Evolutionary conservation across 2,113 vertebrate genomes (phyloP).

Genomic region (Syrmaticus mikado): DNA sequence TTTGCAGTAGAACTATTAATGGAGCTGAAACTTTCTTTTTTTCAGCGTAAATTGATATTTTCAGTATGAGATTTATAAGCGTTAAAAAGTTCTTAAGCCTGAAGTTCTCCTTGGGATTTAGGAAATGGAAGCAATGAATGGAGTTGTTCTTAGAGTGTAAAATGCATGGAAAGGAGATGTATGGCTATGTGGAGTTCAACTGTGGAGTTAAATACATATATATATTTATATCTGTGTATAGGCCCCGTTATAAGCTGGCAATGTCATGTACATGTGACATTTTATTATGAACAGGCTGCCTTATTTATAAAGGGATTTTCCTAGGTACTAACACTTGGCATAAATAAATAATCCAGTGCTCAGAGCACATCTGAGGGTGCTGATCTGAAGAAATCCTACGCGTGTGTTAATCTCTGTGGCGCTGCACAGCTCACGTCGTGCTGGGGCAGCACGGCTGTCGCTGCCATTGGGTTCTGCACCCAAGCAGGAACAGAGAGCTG

Average conservation of each 20-base stretch:
- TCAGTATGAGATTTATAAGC: background rate
- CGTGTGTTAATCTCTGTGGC: background rate
- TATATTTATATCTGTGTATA: background rate
- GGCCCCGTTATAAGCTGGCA: background rate
- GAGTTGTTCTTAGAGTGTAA: background rate
- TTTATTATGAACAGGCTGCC: constrained; percentile 4
- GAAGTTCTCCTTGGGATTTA: background rate
- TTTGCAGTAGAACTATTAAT: background rate
- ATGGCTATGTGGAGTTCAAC: background rate
- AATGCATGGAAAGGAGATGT: background rate
- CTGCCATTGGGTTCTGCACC: background rate
- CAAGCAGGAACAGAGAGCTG: background rate
- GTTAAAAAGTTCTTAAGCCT: background rate
- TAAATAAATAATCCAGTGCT: background rate
- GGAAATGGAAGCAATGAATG: background rate
- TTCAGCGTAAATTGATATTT: background rate
- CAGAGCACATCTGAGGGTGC: background rate
- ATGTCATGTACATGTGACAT: background rate
- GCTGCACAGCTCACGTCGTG: background rate
- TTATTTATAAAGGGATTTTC: constrained; percentile 41
- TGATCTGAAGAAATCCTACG: background rate
- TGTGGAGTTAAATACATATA: background rate
- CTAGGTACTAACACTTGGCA: constrained; percentile 25
- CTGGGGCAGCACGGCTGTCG: background rate
- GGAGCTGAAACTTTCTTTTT: constrained; percentile 30